Evolutionary conservation across 1,140 invertebrate genomes (phyloP), one percentile per base, ranked within the genome.

Genomic region (Oncopeltus fasciatus): DNA sequence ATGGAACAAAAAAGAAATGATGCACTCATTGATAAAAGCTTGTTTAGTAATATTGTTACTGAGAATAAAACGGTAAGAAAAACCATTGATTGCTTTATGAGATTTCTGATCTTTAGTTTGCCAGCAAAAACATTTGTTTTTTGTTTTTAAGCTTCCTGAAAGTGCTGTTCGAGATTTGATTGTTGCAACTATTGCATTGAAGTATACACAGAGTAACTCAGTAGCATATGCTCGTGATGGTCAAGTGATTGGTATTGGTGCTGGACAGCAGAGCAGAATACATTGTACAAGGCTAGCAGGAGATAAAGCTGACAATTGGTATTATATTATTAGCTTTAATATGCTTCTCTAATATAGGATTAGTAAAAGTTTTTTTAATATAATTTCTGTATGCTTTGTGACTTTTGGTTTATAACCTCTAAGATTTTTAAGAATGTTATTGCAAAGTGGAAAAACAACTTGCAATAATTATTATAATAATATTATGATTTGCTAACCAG

Each of bases 131-230:
- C 31, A 26, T 4, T 2, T 14, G 51, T 26, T 61, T 44, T 38
- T 27, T 64, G 27, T 61, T 51, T 29, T 63, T 31, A 70, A 82
- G 73, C 65, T 98, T 4, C 79, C 88, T 0, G 81, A 86, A 43
- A 74, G 73, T 44, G 93, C 90, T 16, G 70, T 94, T 2, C 79
- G 92, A 58, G 95, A 98, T 77, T 76, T 98, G 14, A 91, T 95
- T 53, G 90, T 98, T 0, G 95, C 95, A 0, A 95, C 92, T 0
- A 95, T 98, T 66, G 90, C 94, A 5, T 76, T 99, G 0, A 99
- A 99, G 74, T 99, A 97, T 70, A 98, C 95, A 0, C 96, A 99
- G 74, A 98, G 92, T 65, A 97, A 98, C 72, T 95, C 91, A 2
- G 93, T 98, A 0, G 96, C 92, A 71, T 96, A 89, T 70, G 92